Evolutionary conservation across 2,113 vertebrate genomes (phyloP).

Genomic region (Heterochromis multidens): DNA sequence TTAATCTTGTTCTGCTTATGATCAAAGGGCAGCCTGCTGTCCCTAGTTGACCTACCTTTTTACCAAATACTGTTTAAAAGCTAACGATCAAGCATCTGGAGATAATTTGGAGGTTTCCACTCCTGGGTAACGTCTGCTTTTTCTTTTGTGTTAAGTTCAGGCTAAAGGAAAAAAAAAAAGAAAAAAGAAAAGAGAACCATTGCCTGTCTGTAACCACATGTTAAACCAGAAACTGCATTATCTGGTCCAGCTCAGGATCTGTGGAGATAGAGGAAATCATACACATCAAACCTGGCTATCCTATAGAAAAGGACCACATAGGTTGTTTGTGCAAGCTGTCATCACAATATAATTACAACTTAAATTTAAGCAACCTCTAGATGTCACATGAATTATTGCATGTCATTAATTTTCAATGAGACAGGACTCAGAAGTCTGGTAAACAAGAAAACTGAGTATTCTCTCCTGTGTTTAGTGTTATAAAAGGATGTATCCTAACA

Average conservation of each 20-base stretch:
- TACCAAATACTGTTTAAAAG: slow-evolving; percentile 3
- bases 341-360: no score
- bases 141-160: not conserved
- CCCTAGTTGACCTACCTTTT: slow-evolving; percentile 19
- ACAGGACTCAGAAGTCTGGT: no score
- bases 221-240: not conserved
- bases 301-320: not conserved
- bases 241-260: not conserved
- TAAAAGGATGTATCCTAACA: no score
- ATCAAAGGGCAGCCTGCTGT: slow-evolving; percentile 12
- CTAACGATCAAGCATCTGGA: slow-evolving; percentile 15
- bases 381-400: no score
- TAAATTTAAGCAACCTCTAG: no score
- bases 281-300: not conserved
- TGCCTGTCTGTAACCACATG: not conserved
- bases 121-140: not conserved
- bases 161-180: not conserved
- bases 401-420: no score
- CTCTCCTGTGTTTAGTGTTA: no score
- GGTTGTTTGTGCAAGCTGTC: no score
- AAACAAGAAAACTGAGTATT: no score
- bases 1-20: slow-evolving; percentile 11
- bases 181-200: not conserved
- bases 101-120: slow-evolving; percentile 34
- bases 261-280: not conserved